Evolutionary conservation across 30 jellyfish, hydroid and myxozoan species (phyloP), one percentile per base, ranked within the genome.

Genomic region (Cassiopea xamachana): DNA sequence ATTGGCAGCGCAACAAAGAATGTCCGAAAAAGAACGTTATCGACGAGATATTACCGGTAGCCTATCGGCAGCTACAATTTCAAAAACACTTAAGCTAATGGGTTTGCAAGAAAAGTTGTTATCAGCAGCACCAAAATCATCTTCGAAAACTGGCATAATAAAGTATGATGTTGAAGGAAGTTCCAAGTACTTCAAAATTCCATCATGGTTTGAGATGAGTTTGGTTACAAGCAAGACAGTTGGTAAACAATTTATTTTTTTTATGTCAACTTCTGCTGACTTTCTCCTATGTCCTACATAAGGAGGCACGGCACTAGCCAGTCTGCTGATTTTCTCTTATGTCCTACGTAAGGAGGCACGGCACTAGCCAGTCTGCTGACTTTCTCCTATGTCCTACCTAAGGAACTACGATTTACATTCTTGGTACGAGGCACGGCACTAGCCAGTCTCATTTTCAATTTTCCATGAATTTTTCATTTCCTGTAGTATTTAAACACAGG

Each of bases 11-110:
- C 94, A 89, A 62, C 99, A 96, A 69, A 83, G 99, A n/a, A 96
- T 96, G 99, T 82, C 97, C 13, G 98, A 96, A 48, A 90, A 92
- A 81, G 99, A 96, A 83, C 81, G 90, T 45, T 81, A 84, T 19
- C 97, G 99, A 48, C 96, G 99, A 17, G 94, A 91, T 69, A 81
- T 88, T 45, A 96, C 99, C 50, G 99, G 99, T 1, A 82, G 94
- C 60, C 79, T 93, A 18, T 96, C 99, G 18, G 87, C 84, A 3
- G 93, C 94, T 67, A 84, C 99, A 2, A 77, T 96, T 19, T 79
- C 94, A 16, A 75, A 90, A 16, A 91, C 94, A 5, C 19, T 96
- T 74, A 82, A 84, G 67, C 27, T 91, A 8, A 77, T 91, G 89
- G 94, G 90, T 27, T 89, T 91, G 13, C 75, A 55, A 1, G 84